Percentiles rank a stretch among this genome's conserved stretches.
These are phyloP conservation scores for Oeneis ivallda DNA, from an alignment of 2,888 invertebrate genomes.

Conservation along the genomic window DNA sequence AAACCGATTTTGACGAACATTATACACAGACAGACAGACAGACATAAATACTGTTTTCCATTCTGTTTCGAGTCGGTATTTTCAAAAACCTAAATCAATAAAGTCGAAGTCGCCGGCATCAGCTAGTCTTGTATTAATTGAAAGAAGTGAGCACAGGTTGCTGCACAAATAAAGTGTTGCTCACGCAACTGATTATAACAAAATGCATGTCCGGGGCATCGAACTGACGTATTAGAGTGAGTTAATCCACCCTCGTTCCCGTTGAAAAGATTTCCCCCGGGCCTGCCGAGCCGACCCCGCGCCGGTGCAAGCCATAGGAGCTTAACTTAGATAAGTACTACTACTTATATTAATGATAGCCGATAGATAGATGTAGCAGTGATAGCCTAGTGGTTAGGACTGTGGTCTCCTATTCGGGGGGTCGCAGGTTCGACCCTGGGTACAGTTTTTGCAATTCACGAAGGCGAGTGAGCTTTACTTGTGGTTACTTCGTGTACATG, in stretches of 20 bases:
- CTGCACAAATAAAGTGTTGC: constrained; percentile 27
- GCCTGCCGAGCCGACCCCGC: constrained; percentile 31
- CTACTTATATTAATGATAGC: background rate
- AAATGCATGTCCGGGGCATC: constrained; percentile 58
- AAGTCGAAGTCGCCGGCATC: background rate
- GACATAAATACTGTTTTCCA: background rate
- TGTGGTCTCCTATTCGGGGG: too few species aligned
- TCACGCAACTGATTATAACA: constrained; percentile 55
- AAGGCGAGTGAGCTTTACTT: too few species aligned
- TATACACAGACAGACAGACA: too few species aligned
- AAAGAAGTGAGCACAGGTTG: background rate
- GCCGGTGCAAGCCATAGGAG: constrained; percentile 25
- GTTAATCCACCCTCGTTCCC: constrained; percentile 72
- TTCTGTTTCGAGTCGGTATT: background rate
- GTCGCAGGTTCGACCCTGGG: too few species aligned
- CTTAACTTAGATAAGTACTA: background rate
- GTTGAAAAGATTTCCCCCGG: constrained; percentile 75
- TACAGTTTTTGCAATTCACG: too few species aligned
- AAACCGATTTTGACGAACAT: too few species aligned
- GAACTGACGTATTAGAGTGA: constrained; percentile 74
- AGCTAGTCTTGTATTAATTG: background rate
- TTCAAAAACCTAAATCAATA: background rate
- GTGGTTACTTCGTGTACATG: too few species aligned
- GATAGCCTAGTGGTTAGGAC: too few species aligned
- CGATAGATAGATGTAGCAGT: too few species aligned